Percentiles rank a stretch among this genome's conserved stretches.
Conservation (phyloP, 2,888 invertebrate genomes). For the Eristalis tenax region DNA sequence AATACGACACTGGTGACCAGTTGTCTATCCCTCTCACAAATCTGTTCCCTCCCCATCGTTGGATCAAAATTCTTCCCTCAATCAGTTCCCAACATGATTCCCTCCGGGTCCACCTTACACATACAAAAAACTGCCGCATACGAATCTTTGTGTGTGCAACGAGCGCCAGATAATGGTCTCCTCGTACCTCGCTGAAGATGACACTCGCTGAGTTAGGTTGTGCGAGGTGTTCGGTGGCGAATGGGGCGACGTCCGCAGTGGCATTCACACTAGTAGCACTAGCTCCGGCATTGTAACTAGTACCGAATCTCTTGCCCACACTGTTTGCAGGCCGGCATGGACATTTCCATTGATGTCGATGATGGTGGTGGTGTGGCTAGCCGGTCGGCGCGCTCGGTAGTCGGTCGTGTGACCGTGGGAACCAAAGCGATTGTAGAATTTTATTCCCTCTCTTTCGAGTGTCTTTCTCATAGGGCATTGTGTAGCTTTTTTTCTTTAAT, state of each 20-base stretch:
- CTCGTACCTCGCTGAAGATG: conserved; percentile 30
- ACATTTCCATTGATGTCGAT: conserved; percentile 38
- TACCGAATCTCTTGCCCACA: conserved; percentile 44
- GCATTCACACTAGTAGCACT: conserved; percentile 46
- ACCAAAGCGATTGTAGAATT: conserved; percentile 63
- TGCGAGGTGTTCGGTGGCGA: conserved; percentile 1
- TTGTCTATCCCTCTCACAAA: background rate
- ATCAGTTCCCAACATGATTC: conserved; percentile 2
- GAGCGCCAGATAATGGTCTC: conserved; percentile 45
- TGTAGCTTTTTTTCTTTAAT: conserved; percentile 24
- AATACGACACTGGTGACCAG: background rate
- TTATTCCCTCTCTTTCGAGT: conserved; percentile 61
- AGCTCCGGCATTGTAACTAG: background rate
- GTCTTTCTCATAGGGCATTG: conserved; percentile 40
- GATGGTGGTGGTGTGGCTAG: conserved; percentile 17
- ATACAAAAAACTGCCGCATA: background rate
- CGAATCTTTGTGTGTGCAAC: conserved; percentile 15
- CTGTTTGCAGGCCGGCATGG: conserved; percentile 22
- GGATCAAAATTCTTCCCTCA: conserved; percentile 1
- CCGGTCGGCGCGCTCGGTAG: conserved; percentile 10
- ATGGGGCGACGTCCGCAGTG: conserved; percentile 52
- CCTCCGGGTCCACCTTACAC: background rate
- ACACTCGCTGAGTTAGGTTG: conserved; percentile 29
- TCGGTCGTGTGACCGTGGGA: conserved; percentile 63
- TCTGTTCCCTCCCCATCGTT: background rate